phyloP scores from a whole-genome alignment of 2,888 invertebrate species.

The Pyrocoelia pectoralis region DNA sequence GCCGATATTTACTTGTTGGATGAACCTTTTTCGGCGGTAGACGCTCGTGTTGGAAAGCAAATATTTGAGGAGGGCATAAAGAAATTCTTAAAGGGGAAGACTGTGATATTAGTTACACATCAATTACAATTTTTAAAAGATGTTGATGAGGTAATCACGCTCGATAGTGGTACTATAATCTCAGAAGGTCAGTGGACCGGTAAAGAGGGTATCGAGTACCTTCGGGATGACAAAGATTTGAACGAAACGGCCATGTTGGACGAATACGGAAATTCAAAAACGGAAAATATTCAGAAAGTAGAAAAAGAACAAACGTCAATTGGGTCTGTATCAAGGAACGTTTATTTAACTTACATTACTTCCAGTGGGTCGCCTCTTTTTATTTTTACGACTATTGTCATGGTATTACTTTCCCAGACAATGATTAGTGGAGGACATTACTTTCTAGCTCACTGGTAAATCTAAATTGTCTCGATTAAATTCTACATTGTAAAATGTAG shows the following conservation, averaged over 20 bases:
- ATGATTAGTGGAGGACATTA: not conserved
- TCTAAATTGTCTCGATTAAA: too few relatives aligned
- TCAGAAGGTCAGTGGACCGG: conserved; percentile 68
- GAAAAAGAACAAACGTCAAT: conserved; percentile 21
- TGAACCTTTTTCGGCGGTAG: too few relatives aligned
- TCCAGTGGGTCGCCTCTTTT: not conserved
- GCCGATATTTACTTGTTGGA: too few relatives aligned
- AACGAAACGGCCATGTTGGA: too few relatives aligned
- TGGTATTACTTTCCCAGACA: not conserved
- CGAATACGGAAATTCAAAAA: too few relatives aligned
- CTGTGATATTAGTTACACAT: conserved; percentile 86
- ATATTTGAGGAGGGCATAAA: too few relatives aligned
- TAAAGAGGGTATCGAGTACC: conserved; percentile 67
- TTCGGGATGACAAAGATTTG: too few relatives aligned
- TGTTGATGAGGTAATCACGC: conserved; percentile 63
- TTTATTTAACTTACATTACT: not conserved
- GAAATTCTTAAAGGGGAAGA: too few relatives aligned
- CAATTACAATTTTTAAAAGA: conserved; percentile 81
- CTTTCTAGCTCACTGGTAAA: not conserved
- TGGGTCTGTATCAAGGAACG: not conserved
- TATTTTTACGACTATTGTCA: not conserved
- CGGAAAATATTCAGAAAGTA: not conserved
- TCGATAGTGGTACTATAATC: conserved; percentile 63
- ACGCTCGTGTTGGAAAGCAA: too few relatives aligned
- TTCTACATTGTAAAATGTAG: too few relatives aligned